phyloP scores from a whole-genome alignment of 1,140 invertebrate species.

The Sarcophaga peregrina region DNA sequence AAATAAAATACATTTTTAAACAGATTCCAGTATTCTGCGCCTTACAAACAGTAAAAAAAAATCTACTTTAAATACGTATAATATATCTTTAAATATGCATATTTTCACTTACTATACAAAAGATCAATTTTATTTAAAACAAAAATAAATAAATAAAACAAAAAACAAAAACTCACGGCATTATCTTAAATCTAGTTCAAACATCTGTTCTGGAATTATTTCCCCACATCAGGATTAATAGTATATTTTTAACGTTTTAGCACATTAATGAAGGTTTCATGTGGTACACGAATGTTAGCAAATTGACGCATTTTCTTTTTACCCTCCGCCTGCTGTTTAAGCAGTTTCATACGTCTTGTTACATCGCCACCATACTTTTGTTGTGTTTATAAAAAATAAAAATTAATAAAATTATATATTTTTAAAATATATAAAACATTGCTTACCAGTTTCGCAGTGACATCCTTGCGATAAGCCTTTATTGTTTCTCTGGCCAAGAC shows the following conservation, averaged over 20 bases:
- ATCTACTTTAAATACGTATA: too few relatives aligned
- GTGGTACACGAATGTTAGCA: slow-evolving; percentile 89
- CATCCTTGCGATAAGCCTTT: slow-evolving; percentile 90
- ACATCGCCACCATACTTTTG: slow-evolving; percentile 91
- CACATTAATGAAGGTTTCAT: slow-evolving; percentile 94
- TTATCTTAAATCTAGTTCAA: slow-evolving; percentile 29
- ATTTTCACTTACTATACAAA: too few relatives aligned
- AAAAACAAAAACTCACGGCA: slow-evolving; percentile 26
- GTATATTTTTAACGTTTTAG: slow-evolving; percentile 75
- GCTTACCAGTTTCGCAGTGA: slow-evolving; percentile 89
- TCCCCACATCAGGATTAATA: not conserved
- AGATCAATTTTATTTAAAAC: not conserved
- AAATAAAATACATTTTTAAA: too few relatives aligned
- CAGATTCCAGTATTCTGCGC: too few relatives aligned
- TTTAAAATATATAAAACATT: not conserved
- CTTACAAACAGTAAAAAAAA: too few relatives aligned
- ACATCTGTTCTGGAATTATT: slow-evolving; percentile 11
- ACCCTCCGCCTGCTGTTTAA: slow-evolving; percentile 90
- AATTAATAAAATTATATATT: not conserved
- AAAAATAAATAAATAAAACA: slow-evolving; percentile 28
- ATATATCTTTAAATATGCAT: too few relatives aligned
- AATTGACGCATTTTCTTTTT: slow-evolving; percentile 93
- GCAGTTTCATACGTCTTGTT: slow-evolving; percentile 87
- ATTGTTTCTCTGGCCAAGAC: slow-evolving; percentile 88
- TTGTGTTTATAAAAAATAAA: slow-evolving; percentile 44